Conservation (phyloP, 1,140 invertebrate species). For the Ceratina calcarata region DNA sequence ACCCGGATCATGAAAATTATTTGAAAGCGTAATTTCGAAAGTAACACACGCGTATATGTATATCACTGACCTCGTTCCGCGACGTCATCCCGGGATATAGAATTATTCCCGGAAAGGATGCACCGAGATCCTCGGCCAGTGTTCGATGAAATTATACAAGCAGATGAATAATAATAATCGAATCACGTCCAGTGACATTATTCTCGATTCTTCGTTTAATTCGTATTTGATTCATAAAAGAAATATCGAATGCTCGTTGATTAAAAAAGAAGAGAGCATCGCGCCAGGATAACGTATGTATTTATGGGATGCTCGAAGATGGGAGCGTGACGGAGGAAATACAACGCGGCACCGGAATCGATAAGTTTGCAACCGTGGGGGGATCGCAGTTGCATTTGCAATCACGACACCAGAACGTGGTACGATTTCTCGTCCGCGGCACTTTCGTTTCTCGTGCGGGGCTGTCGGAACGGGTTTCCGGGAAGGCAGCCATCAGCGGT, state of each 20-base stretch:
- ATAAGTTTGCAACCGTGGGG: slow-evolving; percentile 34
- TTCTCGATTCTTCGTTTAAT: too few relatives aligned
- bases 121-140: not conserved
- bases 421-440: slow-evolving; percentile 1
- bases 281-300: slow-evolving; percentile 9
- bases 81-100: not conserved
- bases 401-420: slow-evolving; percentile 6
- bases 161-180: too few relatives aligned
- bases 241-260: slow-evolving; percentile 13
- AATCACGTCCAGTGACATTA: too few relatives aligned
- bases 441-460: not conserved
- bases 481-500: slow-evolving; percentile 4
- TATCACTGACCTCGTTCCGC: not conserved
- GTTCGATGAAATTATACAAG: not conserved
- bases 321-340: slow-evolving; percentile 32
- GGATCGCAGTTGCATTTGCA: slow-evolving; percentile 19
- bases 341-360: slow-evolving; percentile 22
- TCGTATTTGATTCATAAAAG: not conserved
- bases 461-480: not conserved
- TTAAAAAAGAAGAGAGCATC: slow-evolving; percentile 1
- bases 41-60: slow-evolving; percentile 4
- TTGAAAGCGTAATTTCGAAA: slow-evolving; percentile 29
- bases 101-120: not conserved
- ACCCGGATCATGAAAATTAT: slow-evolving; percentile 11
- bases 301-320: slow-evolving; percentile 32